phyloP scores from a whole-genome alignment of 2,113 vertebrate species.

The Accipiter cooperii region DNA sequence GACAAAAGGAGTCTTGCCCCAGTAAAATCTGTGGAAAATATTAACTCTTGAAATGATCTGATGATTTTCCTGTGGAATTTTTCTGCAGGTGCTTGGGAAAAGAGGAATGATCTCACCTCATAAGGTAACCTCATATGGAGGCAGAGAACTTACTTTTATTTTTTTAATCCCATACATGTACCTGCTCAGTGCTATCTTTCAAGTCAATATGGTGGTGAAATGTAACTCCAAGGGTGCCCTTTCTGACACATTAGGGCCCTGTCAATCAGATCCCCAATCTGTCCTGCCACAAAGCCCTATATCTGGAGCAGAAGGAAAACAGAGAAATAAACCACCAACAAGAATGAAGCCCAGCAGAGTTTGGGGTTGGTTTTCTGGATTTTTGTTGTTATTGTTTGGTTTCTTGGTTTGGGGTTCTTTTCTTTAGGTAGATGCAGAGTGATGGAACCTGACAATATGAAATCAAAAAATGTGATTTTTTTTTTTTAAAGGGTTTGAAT shows the following conservation, averaged over 20 bases:
- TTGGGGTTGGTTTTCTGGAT: neutral
- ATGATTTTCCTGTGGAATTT: neutral
- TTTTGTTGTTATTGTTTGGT: neutral
- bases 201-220: neutral
- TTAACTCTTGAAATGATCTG: neutral
- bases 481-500: slow-evolving; percentile 2
- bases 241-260: neutral
- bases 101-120: neutral
- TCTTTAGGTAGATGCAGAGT: neutral
- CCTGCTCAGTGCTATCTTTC: neutral
- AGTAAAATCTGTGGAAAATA: neutral
- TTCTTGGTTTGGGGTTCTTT: neutral
- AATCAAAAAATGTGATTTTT: neutral
- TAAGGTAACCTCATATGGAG: neutral
- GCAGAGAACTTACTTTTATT: neutral
- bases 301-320: neutral
- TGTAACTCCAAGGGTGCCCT: neutral
- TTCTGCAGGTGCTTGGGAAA: neutral
- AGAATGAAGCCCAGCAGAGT: neutral
- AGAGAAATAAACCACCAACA: neutral
- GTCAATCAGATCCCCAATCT: neutral
- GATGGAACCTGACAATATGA: neutral
- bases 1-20: neutral
- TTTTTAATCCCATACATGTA: neutral
- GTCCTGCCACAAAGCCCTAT: neutral